Evolutionary conservation across 2,888 invertebrate species (phyloP), one percentile per base, ranked within the genome.

Genomic region (Neria commutata): DNA sequence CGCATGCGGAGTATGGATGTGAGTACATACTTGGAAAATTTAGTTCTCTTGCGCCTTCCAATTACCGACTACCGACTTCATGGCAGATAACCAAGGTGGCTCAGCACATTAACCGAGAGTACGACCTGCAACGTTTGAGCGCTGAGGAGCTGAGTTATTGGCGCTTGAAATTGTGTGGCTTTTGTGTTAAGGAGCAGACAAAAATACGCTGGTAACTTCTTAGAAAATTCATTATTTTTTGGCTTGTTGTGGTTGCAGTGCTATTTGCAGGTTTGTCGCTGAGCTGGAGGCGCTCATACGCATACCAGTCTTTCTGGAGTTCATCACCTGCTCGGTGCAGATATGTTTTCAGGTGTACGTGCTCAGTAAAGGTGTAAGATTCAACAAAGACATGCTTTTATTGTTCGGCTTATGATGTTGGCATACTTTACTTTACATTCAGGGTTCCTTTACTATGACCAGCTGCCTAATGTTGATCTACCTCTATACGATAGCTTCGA

Each of bases 341-440:
- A 74, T 78, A 11, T 76, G 76, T 24, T 76, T 76, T 65, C 64
- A 78, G 0, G 70, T 78, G 56, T 78, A 69, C 46, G 73, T 73
- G 11, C 25, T 76, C 3, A 60, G 62, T 1, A 57, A 62, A 17
- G 74, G 68, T 14, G 76, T 76, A 63, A 70, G 79, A 63, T 1
- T 17, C 14, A n/a, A n/a, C n/a, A 25, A 25, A 2, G 14, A n/a
- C 1, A 23, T 23, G 14, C 8, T 5, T 21, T 2, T 14, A 21
- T 19, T 21, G 23, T 6, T 2, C 6, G 11, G 11, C 11, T 29
- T 11, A 5, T 37, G n/a, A 37, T 37, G 8, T 37, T n/a, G n/a
- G n/a, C n/a, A n/a, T n/a, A n/a, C n/a, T n/a, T n/a, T 37, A 14
- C 21, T 24, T 26, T 46, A 6, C 21, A 17, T 14, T 46, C 23